These are phyloP conservation scores for Plagodis dolabraria DNA, from an alignment of 2,888 invertebrate genomes.

Conservation along the genomic window DNA sequence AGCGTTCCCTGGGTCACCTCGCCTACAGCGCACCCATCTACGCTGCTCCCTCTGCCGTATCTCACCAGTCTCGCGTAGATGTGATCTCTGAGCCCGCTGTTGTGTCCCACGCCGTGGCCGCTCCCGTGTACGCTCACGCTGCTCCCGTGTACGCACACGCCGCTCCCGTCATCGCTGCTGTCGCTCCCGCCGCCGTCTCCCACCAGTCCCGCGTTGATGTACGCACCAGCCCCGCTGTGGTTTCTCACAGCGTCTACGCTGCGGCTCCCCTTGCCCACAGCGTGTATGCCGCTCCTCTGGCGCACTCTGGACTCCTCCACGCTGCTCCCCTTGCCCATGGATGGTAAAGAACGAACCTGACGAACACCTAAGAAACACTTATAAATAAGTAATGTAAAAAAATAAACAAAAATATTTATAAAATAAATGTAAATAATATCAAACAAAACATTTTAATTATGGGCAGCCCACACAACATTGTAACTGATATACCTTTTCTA, in stretches of 20 bases:
- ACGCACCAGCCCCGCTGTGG: constrained; percentile 55
- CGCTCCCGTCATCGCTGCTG: constrained; percentile 45
- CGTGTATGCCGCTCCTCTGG: constrained; percentile 47
- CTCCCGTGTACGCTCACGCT: constrained; percentile 45
- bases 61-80: constrained; percentile 69
- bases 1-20: constrained; percentile 56
- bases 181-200: constrained; percentile 61
- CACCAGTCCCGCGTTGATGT: constrained; percentile 67
- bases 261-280: constrained; percentile 48
- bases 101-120: constrained; percentile 53
- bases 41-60: constrained; percentile 59
- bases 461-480: too few species aligned
- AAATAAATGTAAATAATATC: constrained; percentile 30
- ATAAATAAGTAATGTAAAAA: constrained; percentile 49
- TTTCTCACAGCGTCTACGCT: constrained; percentile 50
- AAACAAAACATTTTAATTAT: constrained; percentile 4
- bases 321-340: constrained; percentile 59
- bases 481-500: too few species aligned
- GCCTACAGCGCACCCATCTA: constrained; percentile 54
- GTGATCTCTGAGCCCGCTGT: constrained; percentile 61
- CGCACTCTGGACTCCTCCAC: constrained; percentile 36
- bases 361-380: constrained; percentile 55
- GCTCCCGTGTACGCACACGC: constrained; percentile 47
- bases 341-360: constrained; percentile 73
- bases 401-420: constrained; percentile 51